Conservation (phyloP, 2,113 vertebrate species). For the Triplophysa tibetana region DNA sequence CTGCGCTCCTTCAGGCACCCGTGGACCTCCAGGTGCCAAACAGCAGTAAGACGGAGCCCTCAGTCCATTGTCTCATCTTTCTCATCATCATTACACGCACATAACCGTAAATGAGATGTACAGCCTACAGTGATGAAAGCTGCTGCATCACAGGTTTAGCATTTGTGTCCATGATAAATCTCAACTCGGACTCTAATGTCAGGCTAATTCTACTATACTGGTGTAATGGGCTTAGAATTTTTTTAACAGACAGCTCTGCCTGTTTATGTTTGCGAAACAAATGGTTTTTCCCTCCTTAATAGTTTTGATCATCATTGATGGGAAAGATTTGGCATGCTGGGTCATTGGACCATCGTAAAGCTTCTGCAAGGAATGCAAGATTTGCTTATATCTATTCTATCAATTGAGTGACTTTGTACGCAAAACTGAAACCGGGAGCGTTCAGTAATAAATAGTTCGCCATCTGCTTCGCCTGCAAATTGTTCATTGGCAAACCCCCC, state of each 20-base stretch:
- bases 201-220: conserved; percentile 23
- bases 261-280: not conserved
- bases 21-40: conserved; percentile 1
- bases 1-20: conserved; percentile 12
- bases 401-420: not conserved
- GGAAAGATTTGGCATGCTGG: not conserved
- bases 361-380: not conserved
- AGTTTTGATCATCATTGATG: not conserved
- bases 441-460: conserved; percentile 4
- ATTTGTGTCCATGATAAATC: conserved; percentile 21
- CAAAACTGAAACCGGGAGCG: not conserved
- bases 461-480: conserved; percentile 50
- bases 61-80: conserved; percentile 1
- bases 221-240: conserved; percentile 7
- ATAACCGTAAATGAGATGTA: conserved; percentile 16
- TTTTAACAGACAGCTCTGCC: not conserved
- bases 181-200: conserved; percentile 4
- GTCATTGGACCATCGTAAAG: not conserved
- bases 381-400: not conserved
- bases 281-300: not conserved
- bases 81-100: not conserved
- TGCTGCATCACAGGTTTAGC: not conserved
- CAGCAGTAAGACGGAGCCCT: not conserved
- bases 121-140: conserved; percentile 2
- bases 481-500: conserved; percentile 28